Percentiles rank a stretch among this genome's conserved stretches.
Conservation (phyloP, 2,113 vertebrate species). For the Pyrgilauda ruficollis region DNA sequence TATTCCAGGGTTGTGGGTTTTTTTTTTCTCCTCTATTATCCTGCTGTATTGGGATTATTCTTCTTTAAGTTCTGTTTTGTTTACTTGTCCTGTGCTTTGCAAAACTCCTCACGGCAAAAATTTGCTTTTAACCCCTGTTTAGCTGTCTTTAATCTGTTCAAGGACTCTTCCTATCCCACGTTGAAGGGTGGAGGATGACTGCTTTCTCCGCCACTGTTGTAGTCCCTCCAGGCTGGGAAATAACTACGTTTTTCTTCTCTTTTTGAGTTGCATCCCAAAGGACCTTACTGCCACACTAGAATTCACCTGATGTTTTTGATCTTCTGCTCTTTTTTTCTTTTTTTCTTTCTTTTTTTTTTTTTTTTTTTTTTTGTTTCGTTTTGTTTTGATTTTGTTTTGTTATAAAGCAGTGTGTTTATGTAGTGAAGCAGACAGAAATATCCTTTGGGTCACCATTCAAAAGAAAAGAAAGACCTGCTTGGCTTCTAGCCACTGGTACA, state of each 20-base stretch:
- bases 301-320: background rate
- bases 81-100: background rate
- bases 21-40: background rate
- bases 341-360: no score
- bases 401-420: background rate
- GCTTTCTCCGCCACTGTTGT: background rate
- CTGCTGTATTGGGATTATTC: background rate
- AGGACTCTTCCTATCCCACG: accelerated
- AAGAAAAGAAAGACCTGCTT: background rate
- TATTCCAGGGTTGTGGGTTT: background rate
- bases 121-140: background rate
- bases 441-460: background rate
- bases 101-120: background rate
- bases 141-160: background rate
- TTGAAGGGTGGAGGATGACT: background rate
- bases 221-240: background rate
- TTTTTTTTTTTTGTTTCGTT: background rate
- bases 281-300: background rate
- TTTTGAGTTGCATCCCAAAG: background rate
- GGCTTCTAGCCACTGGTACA: conserved; percentile 15
- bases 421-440: background rate
- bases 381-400: background rate
- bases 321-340: no score
- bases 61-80: background rate
- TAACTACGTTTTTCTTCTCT: background rate